These are phyloP conservation scores for Onychomys leucogaster DNA, from an alignment of 2,797 vertebrate species.

Conservation along the genomic window DNA sequence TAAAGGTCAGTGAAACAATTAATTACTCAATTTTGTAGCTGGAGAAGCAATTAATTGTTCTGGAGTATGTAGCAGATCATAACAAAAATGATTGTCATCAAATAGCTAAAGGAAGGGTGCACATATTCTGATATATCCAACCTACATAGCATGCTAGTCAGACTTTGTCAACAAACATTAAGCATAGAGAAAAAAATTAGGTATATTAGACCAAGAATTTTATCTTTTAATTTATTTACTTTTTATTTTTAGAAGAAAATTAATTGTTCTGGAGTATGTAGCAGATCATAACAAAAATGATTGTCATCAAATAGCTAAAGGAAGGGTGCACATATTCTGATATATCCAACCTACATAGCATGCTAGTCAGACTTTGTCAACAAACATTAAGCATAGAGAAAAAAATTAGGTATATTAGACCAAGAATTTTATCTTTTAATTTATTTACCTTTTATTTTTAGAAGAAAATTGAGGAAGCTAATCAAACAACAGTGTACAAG, in stretches of 20 bases:
- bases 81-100: conserved; percentile 57
- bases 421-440: background rate
- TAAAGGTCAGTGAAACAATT: conserved; percentile 66
- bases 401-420: conserved; percentile 46
- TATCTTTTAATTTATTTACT: background rate
- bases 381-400: background rate
- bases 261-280: conserved; percentile 55
- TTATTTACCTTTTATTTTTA: background rate
- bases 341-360: background rate
- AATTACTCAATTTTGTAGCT: conserved; percentile 37
- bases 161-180: background rate
- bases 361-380: background rate
- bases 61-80: conserved; percentile 50
- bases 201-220: background rate
- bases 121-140: background rate
- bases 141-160: background rate
- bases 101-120: conserved; percentile 9
- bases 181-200: conserved; percentile 42
- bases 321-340: background rate
- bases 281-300: conserved; percentile 61
- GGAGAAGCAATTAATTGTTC: conserved; percentile 58
- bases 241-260: background rate
- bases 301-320: conserved; percentile 27
- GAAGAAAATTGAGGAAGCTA: conserved; percentile 8
- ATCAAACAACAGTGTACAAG: background rate